phyloP scores from a whole-genome alignment of 2,797 vertebrate species.

The Onychomys leucogaster region DNA sequence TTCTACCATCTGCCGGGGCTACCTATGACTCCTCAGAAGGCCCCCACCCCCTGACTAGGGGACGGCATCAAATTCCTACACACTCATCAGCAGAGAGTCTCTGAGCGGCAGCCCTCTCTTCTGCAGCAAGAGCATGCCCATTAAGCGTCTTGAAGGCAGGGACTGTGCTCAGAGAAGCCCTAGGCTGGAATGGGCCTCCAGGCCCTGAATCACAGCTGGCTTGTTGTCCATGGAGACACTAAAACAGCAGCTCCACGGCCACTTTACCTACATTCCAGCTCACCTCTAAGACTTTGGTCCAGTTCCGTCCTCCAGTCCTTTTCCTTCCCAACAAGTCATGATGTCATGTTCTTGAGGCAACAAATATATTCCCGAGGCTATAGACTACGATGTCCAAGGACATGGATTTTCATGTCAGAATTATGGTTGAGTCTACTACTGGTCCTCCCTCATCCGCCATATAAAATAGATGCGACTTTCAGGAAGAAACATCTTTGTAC shows the following conservation, averaged over 20 bases:
- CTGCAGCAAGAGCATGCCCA: not conserved
- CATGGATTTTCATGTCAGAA: not conserved
- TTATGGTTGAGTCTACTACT: not conserved
- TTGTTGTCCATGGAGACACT: not conserved
- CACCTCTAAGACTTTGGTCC: not conserved
- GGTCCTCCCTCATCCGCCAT: not conserved
- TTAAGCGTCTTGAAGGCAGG: rapidly evolving
- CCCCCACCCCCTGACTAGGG: not conserved
- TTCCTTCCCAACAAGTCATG: not conserved
- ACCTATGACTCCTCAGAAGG: not conserved
- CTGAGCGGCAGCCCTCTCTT: not conserved
- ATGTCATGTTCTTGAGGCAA: not conserved
- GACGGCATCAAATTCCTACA: not conserved
- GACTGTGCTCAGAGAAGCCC: not conserved
- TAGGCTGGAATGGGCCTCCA: not conserved
- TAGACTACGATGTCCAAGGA: not conserved
- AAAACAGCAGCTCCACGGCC: not conserved
- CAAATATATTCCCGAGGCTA: not conserved
- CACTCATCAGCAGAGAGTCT: not conserved
- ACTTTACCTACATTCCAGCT: not conserved
- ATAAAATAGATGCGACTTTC: not conserved
- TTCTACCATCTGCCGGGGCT: not conserved
- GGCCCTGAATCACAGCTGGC: not conserved
- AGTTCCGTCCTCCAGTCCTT: not conserved
- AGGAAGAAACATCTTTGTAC: not conserved